These are phyloP conservation scores for Cataglyphis livida DNA, from an alignment of 2,888 invertebrate species.

Conservation along the genomic window DNA sequence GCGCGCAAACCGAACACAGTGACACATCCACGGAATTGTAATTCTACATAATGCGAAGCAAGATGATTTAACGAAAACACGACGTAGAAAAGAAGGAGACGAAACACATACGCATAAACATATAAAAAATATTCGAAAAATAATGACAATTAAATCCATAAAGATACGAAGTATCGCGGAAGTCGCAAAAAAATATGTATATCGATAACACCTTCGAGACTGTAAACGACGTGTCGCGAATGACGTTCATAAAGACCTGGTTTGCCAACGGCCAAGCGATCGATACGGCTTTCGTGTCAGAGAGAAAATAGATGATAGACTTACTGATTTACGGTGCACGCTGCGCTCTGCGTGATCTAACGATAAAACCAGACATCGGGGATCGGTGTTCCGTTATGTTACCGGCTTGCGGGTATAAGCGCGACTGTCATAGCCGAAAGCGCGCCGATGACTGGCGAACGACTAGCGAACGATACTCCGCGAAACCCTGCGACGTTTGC, in stretches of 20 bases:
- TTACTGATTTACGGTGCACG: not conserved
- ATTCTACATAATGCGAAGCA: not conserved
- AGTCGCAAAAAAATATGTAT: too few species aligned
- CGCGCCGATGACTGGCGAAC: conserved; percentile 13
- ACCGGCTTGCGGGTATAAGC: not conserved
- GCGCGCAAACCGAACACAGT: not conserved
- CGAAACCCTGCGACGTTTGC: not conserved
- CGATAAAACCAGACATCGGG: not conserved
- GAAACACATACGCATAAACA: not conserved
- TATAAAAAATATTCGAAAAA: not conserved
- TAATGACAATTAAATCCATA: not conserved
- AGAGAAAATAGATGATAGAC: conserved; percentile 17
- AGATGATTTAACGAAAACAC: not conserved
- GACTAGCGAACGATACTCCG: not conserved
- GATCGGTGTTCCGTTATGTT: not conserved
- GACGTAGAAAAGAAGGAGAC: not conserved
- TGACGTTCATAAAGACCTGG: not conserved
- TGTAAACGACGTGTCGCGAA: not conserved
- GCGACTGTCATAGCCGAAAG: conserved; percentile 15
- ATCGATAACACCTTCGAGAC: too few species aligned
- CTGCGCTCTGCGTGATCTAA: not conserved
- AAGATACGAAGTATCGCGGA: too few species aligned
- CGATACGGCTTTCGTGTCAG: not conserved
- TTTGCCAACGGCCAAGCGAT: not conserved
- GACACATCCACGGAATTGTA: not conserved